Conservation (phyloP, 2,113 vertebrate genomes). For the Tonatia bakeri region DNA sequence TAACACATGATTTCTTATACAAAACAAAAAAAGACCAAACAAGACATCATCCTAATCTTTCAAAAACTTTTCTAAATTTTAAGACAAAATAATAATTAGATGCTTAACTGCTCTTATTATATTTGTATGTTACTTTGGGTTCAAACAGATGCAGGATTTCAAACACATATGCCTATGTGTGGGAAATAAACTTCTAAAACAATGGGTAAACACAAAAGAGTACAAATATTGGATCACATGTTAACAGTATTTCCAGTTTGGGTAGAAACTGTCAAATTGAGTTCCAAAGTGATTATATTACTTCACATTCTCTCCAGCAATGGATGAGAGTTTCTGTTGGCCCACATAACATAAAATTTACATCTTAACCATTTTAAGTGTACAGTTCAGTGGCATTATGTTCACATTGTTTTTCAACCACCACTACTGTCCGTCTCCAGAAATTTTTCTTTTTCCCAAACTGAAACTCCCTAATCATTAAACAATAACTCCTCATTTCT, state of each 20-base stretch:
- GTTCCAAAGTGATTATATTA: neutral
- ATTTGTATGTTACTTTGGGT: neutral
- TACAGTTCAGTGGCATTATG: neutral
- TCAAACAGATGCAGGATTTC: neutral
- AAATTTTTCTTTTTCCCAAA: neutral
- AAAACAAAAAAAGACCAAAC: neutral
- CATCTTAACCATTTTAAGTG: neutral
- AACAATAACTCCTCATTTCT: neutral
- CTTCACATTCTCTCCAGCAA: neutral
- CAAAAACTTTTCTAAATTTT: conserved; percentile 1
- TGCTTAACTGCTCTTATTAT: neutral
- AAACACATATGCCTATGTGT: neutral
- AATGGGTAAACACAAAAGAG: neutral
- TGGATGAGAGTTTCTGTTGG: neutral
- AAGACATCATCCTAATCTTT: conserved; percentile 2
- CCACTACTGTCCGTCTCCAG: neutral
- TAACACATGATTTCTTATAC: neutral
- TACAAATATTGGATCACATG: neutral
- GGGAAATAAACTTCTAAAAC: neutral
- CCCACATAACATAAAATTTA: neutral
- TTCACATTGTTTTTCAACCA: neutral
- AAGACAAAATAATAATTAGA: conserved; percentile 12
- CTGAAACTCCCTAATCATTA: neutral
- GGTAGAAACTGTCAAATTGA: neutral
- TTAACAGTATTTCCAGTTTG: neutral